Base-by-base conservation (phyloP, 2,797 vertebrate species). In the Manis pentadactyla region DNA sequence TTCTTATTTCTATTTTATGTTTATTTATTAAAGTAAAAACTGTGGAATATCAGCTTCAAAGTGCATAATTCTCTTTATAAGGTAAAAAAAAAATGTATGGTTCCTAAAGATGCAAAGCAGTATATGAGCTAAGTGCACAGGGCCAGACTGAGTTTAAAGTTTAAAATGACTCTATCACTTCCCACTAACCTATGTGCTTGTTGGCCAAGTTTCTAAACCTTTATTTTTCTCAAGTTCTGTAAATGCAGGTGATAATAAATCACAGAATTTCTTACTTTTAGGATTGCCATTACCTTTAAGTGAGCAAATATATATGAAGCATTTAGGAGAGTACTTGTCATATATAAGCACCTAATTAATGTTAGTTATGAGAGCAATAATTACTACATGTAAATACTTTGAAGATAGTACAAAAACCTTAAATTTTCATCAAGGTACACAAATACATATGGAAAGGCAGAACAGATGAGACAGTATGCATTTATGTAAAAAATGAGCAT, bases 221-320 rank as follows among this genome's bases (percentile, higher is more conserved):
- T 53, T 49, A n/a, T 69, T 95, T 85, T 14, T 14, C 13, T 85
- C 27, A 77, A 63, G 5, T 87, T 93, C 42, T 81, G 2, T 31
- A 83, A 71, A 87, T 46, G 74, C 2, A 93, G 39, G 59, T 69
- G n/a, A 53, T 42, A 78, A 15, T 69, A 42, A 37, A 59, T 73
- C 87, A 37, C 19, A 85, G n/a, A 57, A 73, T 55, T 71, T 46
- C 23, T 93, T 37, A 92, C 78, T 82, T 95, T 57, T 51, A 79
- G 14, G 5, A 81, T 37, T 81, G 10, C 29, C 1, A 71, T 90
- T 84, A 75, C 92, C 11, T 63, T 92, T 49, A 87, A 77, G 29
- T 49, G 31, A 64, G 6, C 25, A 86, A 89, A 79, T 92, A 84
- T 34, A 57, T 27, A 77, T 29, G 27, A 92, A 75, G 5, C 61